These are phyloP conservation scores for Mactra quadrangularis DNA, from an alignment of 1,140 invertebrate species.

Conservation along the genomic window DNA sequence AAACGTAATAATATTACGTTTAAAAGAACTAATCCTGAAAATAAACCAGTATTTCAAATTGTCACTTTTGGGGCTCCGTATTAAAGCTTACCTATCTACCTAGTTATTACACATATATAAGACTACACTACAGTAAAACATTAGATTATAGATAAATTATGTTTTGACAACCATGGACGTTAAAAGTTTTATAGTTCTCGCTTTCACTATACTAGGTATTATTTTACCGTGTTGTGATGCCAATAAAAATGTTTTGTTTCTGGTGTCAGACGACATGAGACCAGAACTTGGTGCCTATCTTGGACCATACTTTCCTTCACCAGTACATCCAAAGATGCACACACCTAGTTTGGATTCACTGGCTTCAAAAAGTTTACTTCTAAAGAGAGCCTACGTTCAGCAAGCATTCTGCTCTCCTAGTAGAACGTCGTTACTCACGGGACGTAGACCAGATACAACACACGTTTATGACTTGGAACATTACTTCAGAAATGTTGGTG, in stretches of 20 bases:
- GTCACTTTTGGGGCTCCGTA: too few relatives aligned
- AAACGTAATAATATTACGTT: too few relatives aligned
- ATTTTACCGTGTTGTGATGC: too few relatives aligned
- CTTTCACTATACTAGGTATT: too few relatives aligned
- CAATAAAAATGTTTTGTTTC: slow-evolving; percentile 89
- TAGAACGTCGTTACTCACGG: slow-evolving; percentile 92
- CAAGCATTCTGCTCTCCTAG: slow-evolving; percentile 86
- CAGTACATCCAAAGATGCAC: slow-evolving; percentile 84
- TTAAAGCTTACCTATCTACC: too few relatives aligned
- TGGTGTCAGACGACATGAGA: slow-evolving; percentile 92
- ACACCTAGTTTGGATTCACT: slow-evolving; percentile 91
- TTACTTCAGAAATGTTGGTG: slow-evolving; percentile 90
- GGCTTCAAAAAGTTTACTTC: slow-evolving; percentile 86
- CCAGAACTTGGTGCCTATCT: slow-evolving; percentile 88
- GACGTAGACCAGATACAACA: slow-evolving; percentile 91
- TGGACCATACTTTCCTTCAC: slow-evolving; percentile 78
- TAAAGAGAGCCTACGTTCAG: slow-evolving; percentile 84
- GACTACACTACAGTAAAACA: too few relatives aligned
- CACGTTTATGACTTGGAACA: slow-evolving; percentile 89
- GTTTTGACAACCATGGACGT: too few relatives aligned
- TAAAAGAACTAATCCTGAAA: too few relatives aligned
- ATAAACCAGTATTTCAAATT: too few relatives aligned
- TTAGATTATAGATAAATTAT: too few relatives aligned
- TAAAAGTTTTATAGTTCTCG: too few relatives aligned
- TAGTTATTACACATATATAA: too few relatives aligned